Conservation (phyloP, 2,888 invertebrate genomes). For the Chloroclystis v-ata region DNA sequence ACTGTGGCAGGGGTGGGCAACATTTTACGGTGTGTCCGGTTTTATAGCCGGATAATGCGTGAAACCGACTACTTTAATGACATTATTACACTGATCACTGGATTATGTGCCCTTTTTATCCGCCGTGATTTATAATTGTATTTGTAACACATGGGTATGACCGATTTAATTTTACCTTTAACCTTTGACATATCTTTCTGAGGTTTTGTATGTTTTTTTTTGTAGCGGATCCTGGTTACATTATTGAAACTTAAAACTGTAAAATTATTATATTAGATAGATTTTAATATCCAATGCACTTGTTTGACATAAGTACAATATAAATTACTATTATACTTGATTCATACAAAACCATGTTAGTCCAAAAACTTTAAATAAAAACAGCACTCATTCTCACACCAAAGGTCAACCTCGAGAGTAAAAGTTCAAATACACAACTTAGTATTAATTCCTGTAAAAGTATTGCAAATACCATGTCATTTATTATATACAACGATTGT, state of each 20-base stretch:
- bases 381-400: background rate
- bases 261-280: no score
- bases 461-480: conserved; percentile 42
- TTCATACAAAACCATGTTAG: no score
- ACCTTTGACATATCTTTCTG: background rate
- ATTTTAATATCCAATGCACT: no score
- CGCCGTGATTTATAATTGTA: conserved; percentile 62
- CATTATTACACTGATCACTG: conserved; percentile 52
- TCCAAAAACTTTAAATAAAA: no score
- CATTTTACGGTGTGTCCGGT: conserved; percentile 44
- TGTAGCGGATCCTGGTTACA: no score
- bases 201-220: no score
- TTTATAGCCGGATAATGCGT: conserved; percentile 69
- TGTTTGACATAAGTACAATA: no score
- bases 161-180: background rate
- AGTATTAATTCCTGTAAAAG: conserved; percentile 35
- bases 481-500: conserved; percentile 42
- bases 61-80: conserved; percentile 62
- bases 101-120: conserved; percentile 61
- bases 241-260: no score
- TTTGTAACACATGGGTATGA: conserved; percentile 35
- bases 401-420: conserved; percentile 17
- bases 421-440: conserved; percentile 22
- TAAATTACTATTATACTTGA: no score
- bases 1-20: conserved; percentile 54